phyloP scores from a whole-genome alignment of 92 coral and sea anemone species.

The Phymanthus crucifer region DNA sequence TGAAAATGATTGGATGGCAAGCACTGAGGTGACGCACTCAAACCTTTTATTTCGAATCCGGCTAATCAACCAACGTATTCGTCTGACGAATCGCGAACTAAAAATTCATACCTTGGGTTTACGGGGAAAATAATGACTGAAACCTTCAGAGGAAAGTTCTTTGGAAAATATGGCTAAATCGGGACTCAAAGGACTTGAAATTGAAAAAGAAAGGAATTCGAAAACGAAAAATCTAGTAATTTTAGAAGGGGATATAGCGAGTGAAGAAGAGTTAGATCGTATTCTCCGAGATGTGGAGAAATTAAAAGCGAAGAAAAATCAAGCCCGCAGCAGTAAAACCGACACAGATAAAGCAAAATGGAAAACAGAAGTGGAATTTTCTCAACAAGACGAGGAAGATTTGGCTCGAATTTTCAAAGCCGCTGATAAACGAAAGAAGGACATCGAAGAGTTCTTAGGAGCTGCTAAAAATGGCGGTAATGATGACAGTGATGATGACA shows the following conservation, averaged over 20 bases:
- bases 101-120: neutral
- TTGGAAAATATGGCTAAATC: neutral
- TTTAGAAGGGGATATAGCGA: neutral
- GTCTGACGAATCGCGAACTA: neutral
- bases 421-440: conserved; percentile 18
- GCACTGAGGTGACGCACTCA: neutral
- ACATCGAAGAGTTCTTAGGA: neutral
- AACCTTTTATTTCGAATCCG: neutral
- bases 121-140: neutral
- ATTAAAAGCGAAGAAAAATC: neutral
- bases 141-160: neutral
- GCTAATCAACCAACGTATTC: neutral
- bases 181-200: neutral
- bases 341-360: neutral
- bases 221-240: neutral
- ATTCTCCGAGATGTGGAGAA: conserved; percentile 18
- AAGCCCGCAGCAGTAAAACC: neutral
- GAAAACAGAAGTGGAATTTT: neutral
- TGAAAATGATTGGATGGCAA: neutral
- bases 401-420: conserved; percentile 14
- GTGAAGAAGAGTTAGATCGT: conserved; percentile 10
- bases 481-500: conserved; percentile 1
- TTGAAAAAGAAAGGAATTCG: neutral
- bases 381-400: conserved; percentile 16
- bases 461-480: neutral